These are phyloP conservation scores for Cryptocheilus praepositus DNA, from an alignment of 2,888 invertebrate genomes.

Conservation along the genomic window DNA sequence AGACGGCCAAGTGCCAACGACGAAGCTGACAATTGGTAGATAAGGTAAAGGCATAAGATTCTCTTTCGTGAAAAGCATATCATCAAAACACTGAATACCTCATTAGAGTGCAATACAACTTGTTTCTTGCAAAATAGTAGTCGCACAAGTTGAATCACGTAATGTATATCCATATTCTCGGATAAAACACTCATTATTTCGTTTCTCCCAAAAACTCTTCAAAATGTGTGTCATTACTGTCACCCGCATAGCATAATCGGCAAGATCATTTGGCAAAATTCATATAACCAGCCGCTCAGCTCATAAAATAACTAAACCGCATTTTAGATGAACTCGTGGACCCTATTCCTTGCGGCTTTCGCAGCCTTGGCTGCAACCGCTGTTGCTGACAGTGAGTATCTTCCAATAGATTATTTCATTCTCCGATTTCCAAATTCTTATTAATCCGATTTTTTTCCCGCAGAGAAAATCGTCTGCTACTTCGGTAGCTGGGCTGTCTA, in stretches of 20 bases:
- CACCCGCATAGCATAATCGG: no score
- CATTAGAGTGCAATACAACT: no score
- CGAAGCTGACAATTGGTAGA: conserved; percentile 4
- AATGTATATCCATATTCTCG: no score
- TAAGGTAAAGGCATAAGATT: conserved; percentile 16
- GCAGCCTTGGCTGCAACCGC: conserved; percentile 28
- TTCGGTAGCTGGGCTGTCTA: conserved; percentile 87
- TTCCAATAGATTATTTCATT: no score
- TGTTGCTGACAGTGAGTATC: conserved; percentile 44
- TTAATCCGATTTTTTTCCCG: background rate
- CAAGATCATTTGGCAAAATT: no score
- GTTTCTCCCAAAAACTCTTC: no score
- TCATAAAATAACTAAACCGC: background rate
- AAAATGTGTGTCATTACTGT: no score
- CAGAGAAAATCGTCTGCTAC: conserved; percentile 84
- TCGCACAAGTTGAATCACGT: no score
- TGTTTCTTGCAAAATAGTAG: no score
- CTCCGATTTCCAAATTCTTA: background rate
- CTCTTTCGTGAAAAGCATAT: background rate
- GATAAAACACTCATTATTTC: no score
- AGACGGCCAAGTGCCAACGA: conserved; percentile 7
- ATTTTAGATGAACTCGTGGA: conserved; percentile 49
- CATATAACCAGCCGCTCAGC: background rate
- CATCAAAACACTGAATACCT: no score
- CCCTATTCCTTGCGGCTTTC: conserved; percentile 30